A percentile compares a stretch with the other conserved stretches of the same genome.
Evolutionary conservation across 2,888 invertebrate genomes (phyloP).

Genomic region (Apodemia duryi): DNA sequence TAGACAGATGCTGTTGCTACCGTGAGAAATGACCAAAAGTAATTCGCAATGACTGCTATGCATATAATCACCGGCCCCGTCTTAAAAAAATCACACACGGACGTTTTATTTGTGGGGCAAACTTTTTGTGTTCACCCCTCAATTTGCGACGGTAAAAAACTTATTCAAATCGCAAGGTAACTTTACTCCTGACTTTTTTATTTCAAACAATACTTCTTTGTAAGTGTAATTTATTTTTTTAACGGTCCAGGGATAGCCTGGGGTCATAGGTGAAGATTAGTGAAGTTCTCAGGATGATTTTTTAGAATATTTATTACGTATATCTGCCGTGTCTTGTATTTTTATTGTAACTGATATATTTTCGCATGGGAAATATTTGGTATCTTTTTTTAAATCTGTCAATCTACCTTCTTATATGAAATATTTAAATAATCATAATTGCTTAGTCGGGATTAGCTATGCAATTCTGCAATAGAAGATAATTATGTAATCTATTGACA

Average conservation of each 20-base stretch:
- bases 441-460: too few species aligned
- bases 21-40: constrained; percentile 71
- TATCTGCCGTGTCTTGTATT: constrained; percentile 57
- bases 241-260: constrained; percentile 63
- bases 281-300: constrained; percentile 66
- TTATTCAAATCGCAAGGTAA: constrained; percentile 72
- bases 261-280: constrained; percentile 73
- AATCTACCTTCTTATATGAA: neutral
- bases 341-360: constrained; percentile 36
- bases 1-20: constrained; percentile 31
- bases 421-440: too few species aligned
- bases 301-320: constrained; percentile 54
- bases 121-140: constrained; percentile 66
- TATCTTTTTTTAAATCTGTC: constrained; percentile 16
- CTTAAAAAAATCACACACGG: constrained; percentile 63
- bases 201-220: constrained; percentile 66
- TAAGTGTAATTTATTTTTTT: constrained; percentile 61
- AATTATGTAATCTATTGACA: too few species aligned
- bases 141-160: constrained; percentile 44
- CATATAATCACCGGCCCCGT: constrained; percentile 55
- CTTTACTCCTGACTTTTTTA: constrained; percentile 65
- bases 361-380: constrained; percentile 46
- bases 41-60: constrained; percentile 59
- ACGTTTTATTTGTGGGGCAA: constrained; percentile 40
- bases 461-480: too few species aligned